phyloP scores from a whole-genome alignment of 2,797 vertebrate genomes.

The Corythornis leucogaster region DNA sequence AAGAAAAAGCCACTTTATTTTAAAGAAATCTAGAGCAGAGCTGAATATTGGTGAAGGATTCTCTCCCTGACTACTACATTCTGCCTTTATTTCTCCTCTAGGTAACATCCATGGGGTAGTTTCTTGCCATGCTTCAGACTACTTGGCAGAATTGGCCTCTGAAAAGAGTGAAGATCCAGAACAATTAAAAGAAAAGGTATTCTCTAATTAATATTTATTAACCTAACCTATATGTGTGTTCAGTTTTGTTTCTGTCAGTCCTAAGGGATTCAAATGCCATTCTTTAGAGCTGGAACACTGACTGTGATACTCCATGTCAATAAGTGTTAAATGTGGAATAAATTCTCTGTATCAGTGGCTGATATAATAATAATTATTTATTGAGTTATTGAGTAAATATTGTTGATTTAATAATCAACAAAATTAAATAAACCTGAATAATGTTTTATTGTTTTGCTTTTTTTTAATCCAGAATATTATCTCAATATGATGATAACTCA shows the following conservation, averaged over 20 bases:
- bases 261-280: neutral
- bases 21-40: neutral
- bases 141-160: slow-evolving; percentile 54
- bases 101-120: slow-evolving; percentile 25
- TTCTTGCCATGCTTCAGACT: slow-evolving; percentile 58
- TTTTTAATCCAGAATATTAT: neutral
- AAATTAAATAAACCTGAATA: neutral
- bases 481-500: neutral
- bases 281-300: neutral
- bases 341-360: neutral
- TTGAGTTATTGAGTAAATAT: too few species aligned
- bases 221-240: neutral
- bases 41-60: neutral
- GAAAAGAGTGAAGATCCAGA: slow-evolving; percentile 70
- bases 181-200: slow-evolving; percentile 78
- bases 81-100: slow-evolving; percentile 12
- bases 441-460: neutral
- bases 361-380: neutral
- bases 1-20: neutral
- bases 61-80: neutral
- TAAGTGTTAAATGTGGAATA: neutral
- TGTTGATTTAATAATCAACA: neutral
- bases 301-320: neutral
- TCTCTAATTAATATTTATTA: neutral
- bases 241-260: neutral